A percentile compares a stretch with the other conserved stretches of the same genome.
These are phyloP conservation scores for Harmothoe impar DNA, from an alignment of 2,888 invertebrate genomes.

Conservation along the genomic window DNA sequence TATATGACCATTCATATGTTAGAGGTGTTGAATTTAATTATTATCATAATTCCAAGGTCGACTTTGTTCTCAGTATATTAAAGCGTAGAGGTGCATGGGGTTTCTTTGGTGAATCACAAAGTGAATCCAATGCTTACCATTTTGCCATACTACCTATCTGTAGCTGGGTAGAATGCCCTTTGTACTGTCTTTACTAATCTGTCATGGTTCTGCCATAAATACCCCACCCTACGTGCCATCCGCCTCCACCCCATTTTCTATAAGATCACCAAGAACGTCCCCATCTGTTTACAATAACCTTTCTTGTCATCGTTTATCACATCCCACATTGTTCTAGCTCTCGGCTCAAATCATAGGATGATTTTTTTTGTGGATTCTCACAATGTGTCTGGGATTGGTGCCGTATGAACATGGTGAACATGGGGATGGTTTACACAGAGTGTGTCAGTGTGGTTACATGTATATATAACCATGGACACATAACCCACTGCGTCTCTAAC, in stretches of 20 bases:
- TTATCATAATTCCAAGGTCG: too few species aligned
- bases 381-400: constrained; percentile 18
- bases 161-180: too few species aligned
- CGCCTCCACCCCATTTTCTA: neutral
- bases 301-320: neutral
- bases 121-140: too few species aligned
- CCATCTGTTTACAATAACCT: constrained; percentile 13
- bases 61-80: too few species aligned
- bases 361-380: neutral
- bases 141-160: too few species aligned
- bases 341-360: neutral
- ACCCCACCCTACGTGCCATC: neutral
- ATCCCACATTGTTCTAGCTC: constrained; percentile 22
- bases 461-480: neutral
- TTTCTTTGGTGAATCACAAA: too few species aligned
- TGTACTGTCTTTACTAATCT: neutral
- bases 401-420: neutral
- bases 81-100: too few species aligned
- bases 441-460: neutral
- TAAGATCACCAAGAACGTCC: neutral
- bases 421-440: neutral
- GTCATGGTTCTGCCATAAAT: constrained; percentile 21
- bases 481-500: neutral
- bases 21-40: too few species aligned
- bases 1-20: too few species aligned